These are phyloP conservation scores for Labroides dimidiatus DNA, from an alignment of 2,797 vertebrate genomes.

Conservation along the genomic window DNA sequence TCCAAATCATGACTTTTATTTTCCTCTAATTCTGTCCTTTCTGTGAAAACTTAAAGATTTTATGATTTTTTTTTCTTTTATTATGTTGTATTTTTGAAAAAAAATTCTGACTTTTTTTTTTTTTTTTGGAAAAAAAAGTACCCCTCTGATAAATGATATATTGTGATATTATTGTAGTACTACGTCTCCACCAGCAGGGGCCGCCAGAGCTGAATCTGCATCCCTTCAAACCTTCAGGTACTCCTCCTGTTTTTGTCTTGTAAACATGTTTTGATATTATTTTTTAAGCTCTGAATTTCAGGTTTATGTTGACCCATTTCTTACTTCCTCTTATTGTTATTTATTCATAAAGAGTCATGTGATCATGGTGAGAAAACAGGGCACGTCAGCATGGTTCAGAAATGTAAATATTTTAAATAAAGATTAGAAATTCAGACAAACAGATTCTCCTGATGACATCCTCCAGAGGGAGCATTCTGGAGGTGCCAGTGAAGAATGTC, in stretches of 20 bases:
- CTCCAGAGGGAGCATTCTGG: background rate
- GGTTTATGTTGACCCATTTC: background rate
- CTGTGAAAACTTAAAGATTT: background rate
- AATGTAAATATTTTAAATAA: background rate
- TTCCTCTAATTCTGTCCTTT: background rate
- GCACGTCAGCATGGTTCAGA: background rate
- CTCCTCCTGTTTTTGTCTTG: background rate
- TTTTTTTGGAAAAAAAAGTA: no score
- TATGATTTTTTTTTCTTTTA: no score
- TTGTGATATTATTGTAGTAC: constrained; percentile 19
- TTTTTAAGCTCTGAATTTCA: background rate
- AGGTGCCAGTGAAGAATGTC: background rate
- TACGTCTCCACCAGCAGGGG: constrained; percentile 41
- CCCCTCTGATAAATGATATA: no score
- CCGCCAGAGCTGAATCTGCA: background rate
- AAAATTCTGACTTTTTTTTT: no score
- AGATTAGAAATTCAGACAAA: background rate
- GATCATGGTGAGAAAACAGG: background rate
- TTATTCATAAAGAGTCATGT: background rate
- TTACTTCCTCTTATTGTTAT: background rate
- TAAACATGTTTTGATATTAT: background rate
- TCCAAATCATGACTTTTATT: no score
- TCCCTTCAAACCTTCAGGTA: background rate
- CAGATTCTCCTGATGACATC: background rate
- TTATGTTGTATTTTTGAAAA: no score